These are phyloP conservation scores for Ceyx margarethae DNA, from an alignment of 2,113 vertebrate species.

Conservation along the genomic window DNA sequence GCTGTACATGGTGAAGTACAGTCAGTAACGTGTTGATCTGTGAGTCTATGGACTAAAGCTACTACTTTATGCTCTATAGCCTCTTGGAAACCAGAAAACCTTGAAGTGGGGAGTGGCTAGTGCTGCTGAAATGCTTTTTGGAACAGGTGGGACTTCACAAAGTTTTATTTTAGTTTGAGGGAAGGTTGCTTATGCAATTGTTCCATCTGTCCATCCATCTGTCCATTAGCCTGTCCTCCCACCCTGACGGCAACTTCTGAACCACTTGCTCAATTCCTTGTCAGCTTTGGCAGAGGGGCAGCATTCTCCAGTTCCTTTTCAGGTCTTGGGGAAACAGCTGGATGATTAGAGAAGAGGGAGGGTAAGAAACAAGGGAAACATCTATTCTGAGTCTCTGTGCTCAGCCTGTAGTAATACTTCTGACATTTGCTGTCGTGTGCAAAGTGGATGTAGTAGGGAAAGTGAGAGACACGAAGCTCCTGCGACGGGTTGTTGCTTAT, in stretches of 20 bases:
- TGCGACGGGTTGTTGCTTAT: not conserved
- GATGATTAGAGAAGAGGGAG: not conserved
- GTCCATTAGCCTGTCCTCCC: slow-evolving; percentile 2
- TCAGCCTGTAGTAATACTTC: not conserved
- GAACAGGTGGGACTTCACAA: slow-evolving; percentile 33
- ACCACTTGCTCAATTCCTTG: not conserved
- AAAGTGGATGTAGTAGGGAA: not conserved
- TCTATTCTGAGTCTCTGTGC: not conserved
- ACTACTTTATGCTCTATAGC: not conserved
- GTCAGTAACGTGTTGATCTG: not conserved
- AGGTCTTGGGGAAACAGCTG: not conserved
- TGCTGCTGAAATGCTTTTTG: not conserved
- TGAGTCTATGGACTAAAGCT: not conserved
- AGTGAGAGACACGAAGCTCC: rapidly evolving
- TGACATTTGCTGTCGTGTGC: not conserved
- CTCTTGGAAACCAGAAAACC: slow-evolving; percentile 13
- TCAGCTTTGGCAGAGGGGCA: not conserved
- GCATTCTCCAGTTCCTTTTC: not conserved
- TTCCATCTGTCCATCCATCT: slow-evolving; percentile 62
- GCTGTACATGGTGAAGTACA: not conserved
- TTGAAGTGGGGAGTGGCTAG: not conserved
- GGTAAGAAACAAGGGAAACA: not conserved
- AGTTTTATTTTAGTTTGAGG: slow-evolving; percentile 40
- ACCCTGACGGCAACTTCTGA: slow-evolving; percentile 1
- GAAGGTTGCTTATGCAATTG: slow-evolving; percentile 48